phyloP scores from a whole-genome alignment of 2,888 invertebrate genomes.

The Stramonita haemastoma region DNA sequence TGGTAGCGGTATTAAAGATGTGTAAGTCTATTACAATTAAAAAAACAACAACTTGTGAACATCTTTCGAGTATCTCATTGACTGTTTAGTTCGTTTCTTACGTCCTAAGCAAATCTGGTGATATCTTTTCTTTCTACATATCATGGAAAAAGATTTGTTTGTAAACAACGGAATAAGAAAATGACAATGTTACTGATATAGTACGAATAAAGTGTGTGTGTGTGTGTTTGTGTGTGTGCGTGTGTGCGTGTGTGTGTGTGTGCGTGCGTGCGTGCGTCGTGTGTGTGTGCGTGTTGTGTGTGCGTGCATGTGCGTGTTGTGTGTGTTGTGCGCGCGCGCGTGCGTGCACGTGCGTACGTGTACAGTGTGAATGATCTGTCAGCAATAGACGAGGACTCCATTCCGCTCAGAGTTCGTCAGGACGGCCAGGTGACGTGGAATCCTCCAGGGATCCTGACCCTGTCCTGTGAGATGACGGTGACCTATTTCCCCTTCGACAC shows the following conservation, averaged over 20 bases:
- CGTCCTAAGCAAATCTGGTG: too few species aligned
- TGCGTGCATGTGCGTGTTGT: not conserved
- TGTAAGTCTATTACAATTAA: too few species aligned
- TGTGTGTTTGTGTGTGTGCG: not conserved
- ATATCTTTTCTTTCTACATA: too few species aligned
- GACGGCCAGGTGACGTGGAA: slow-evolving; percentile 51
- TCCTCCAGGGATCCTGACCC: slow-evolving; percentile 49
- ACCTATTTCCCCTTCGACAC: slow-evolving; percentile 57
- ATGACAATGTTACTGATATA: too few species aligned
- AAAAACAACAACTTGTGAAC: too few species aligned
- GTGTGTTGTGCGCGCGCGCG: not conserved
- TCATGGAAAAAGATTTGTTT: too few species aligned
- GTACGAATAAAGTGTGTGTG: too few species aligned
- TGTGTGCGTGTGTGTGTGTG: not conserved
- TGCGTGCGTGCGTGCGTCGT: not conserved
- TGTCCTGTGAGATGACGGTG: slow-evolving; percentile 51
- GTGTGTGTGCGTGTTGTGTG: not conserved
- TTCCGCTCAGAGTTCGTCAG: slow-evolving; percentile 45
- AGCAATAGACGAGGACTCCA: slow-evolving; percentile 49
- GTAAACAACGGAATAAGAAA: too few species aligned
- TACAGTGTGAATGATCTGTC: slow-evolving; percentile 43
- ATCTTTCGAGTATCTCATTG: too few species aligned
- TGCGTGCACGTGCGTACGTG: not conserved
- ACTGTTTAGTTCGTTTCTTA: too few species aligned
- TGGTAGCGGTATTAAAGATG: too few species aligned